Base-by-base conservation (phyloP, 2,113 vertebrate species). In the Tichodroma muraria region DNA sequence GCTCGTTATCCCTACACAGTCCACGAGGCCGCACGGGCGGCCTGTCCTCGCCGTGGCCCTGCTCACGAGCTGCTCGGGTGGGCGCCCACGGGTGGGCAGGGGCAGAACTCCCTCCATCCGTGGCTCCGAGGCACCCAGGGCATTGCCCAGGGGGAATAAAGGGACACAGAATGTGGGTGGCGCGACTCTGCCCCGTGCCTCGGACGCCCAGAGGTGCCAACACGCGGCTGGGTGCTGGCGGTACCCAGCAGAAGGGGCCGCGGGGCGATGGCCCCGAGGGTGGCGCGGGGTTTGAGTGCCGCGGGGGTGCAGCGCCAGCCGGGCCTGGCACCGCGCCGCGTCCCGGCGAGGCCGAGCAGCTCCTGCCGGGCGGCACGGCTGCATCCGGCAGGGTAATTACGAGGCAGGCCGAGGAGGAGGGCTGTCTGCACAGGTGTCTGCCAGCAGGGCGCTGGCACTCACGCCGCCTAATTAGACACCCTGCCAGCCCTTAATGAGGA, bases 371-470 rank as follows among this genome's bases (percentile, higher is more conserved):
- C 6, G 16, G 25, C 21, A 5, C 27, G 27, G 90, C 85, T 37
- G 68, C 85, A 59, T 65, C 89, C 89, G 87, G 92, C 77, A 42
- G 81, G 80, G 90, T 95, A 96, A 97, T 96, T 89, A 93, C 7
- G 56, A 93, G 91, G 93, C 81, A 65, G 79, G 79, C 53, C 7
- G 25, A 96, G 88, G 93, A 94, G 95, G 90, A 96, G 97, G 91
- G 88, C 93, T 84, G 89, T 91, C 90, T 88, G 97, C 96, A 88
- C 97, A 97, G 97, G 96, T 97, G 97, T 94, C 94, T 95, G 96
- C 66, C 97, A 97, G 97, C 97, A 65, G 97, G 97, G 81, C 18
- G 56, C 96, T 97, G 95, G 93, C 95, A 96, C 94, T 95, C 93
- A 81, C 56, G 3, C 88, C 16, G 2, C 88, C 94, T 97, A 97